These are phyloP conservation scores for Barypeithes pellucidus DNA, from an alignment of 2,888 invertebrate genomes.

Conservation along the genomic window DNA sequence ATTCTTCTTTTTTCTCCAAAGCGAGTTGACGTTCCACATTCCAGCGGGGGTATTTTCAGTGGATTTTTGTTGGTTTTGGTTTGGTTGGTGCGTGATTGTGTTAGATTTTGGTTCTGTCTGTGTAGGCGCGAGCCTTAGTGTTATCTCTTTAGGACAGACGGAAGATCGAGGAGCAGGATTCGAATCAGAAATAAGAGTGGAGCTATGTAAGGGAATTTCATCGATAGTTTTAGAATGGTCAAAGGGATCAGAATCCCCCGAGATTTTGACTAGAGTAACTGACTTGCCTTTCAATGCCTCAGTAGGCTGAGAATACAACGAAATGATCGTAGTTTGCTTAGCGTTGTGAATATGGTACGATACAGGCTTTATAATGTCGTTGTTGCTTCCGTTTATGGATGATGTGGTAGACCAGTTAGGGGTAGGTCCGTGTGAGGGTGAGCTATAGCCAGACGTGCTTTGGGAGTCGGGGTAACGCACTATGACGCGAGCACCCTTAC, in stretches of 20 bases:
- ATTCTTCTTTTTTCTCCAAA: conserved; percentile 67
- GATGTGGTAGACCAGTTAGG: conserved; percentile 69
- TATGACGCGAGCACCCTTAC: conserved; percentile 67
- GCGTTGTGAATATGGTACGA: conserved; percentile 70
- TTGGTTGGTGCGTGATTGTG: conserved; percentile 19
- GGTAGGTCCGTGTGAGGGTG: conserved; percentile 69
- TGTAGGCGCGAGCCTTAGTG: conserved; percentile 7
- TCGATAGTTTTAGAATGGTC: conserved; percentile 45
- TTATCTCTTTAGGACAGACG: conserved; percentile 17
- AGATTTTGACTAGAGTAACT: conserved; percentile 69
- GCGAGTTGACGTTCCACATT: conserved; percentile 66
- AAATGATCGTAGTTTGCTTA: conserved; percentile 70
- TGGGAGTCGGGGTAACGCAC: conserved; percentile 69
- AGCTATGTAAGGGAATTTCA: conserved; percentile 46
- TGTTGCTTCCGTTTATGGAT: conserved; percentile 67
- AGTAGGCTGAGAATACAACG: conserved; percentile 65
- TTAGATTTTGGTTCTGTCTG: conserved; percentile 5
- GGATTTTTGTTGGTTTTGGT: conserved; percentile 15
- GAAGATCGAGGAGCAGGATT: conserved; percentile 41
- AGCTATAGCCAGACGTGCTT: conserved; percentile 73
- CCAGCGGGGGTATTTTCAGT: conserved; percentile 30
- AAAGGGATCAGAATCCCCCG: conserved; percentile 62
- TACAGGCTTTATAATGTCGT: conserved; percentile 64
- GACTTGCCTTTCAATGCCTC: conserved; percentile 65
- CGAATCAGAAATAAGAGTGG: conserved; percentile 50